phyloP scores from a whole-genome alignment of 2,113 vertebrate genomes.

The Rhinolophus sinicus region DNA sequence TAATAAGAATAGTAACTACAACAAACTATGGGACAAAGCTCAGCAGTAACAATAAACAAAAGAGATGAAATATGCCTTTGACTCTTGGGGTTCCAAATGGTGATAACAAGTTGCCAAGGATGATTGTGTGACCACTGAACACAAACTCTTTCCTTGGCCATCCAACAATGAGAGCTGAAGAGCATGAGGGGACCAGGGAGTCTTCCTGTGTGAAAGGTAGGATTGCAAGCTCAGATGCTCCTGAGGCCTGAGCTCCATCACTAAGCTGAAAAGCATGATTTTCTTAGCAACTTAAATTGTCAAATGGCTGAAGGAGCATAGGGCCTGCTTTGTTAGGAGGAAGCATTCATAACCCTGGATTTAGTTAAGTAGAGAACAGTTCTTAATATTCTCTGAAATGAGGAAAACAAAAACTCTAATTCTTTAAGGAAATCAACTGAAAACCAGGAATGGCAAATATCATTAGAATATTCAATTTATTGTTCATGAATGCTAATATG shows the following conservation, averaged over 20 bases:
- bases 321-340: slow-evolving; percentile 30
- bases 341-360: slow-evolving; percentile 50
- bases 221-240: background rate
- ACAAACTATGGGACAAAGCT: background rate
- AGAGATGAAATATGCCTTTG: slow-evolving; percentile 36
- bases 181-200: background rate
- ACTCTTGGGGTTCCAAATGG: slow-evolving; percentile 10
- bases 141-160: slow-evolving; percentile 27
- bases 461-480: slow-evolving; percentile 63
- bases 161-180: background rate
- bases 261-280: background rate
- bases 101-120: background rate
- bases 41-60: slow-evolving; percentile 19
- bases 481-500: slow-evolving; percentile 50
- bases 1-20: slow-evolving; percentile 35
- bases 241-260: background rate
- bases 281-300: slow-evolving; percentile 26
- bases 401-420: slow-evolving; percentile 65
- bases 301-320: background rate
- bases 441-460: slow-evolving; percentile 63
- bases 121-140: slow-evolving; percentile 20
- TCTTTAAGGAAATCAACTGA: slow-evolving; percentile 69
- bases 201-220: background rate
- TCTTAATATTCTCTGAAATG: slow-evolving; percentile 65
- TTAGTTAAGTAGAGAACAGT: slow-evolving; percentile 62